Evolutionary conservation across 2,113 vertebrate genomes (phyloP), one percentile per base, ranked within the genome.

Genomic region (Cyprinus carpio): DNA sequence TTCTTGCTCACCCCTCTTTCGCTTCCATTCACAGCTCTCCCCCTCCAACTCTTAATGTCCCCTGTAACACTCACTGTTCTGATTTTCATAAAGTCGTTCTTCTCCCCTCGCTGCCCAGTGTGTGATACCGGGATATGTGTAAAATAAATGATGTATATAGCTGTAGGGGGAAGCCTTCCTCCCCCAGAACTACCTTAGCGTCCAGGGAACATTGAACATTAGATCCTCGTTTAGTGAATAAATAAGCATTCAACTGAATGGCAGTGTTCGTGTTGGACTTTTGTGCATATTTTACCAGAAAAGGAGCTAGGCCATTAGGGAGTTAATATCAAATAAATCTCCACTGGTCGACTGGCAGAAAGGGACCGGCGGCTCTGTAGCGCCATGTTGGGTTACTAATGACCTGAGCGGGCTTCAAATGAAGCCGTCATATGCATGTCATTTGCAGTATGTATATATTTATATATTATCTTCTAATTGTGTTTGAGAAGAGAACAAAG

Each of bases 391-490:
- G 97, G 97, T 97, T 96, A 96, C 97, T 99, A 99, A 99, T 99
- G 98, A 98, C 96, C 96, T 97, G 96, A 97, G 97, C 98, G 95
- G 95, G 96, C 96, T 96, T 96, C 96, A 97, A 97, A 98, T 99
- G 97, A 98, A 98, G 96, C 95, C 96, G 96, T 97, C 96, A 96
- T 97, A 97, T 98, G 96, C 96, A 97, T 96, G 98, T 94, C 97
- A 98, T 99, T 98, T 98, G 96, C 96, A 96, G 94, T 99, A 97
- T 99, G 97, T 99, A 99, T 99, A 99, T 99, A 99, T 99, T 99
- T 99, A 99, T 98, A 97, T 97, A 99, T 99, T 98, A 97, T 99
- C 96, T 98, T 98, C 98, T 99, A 99, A 99, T 99, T 99, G 96
- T 97, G 95, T 97, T 97, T 97, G 97, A 97, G 96, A 99, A 98